Base-by-base conservation (phyloP, 2,888 invertebrate genomes). In the Hipparchia sbordonii region DNA sequence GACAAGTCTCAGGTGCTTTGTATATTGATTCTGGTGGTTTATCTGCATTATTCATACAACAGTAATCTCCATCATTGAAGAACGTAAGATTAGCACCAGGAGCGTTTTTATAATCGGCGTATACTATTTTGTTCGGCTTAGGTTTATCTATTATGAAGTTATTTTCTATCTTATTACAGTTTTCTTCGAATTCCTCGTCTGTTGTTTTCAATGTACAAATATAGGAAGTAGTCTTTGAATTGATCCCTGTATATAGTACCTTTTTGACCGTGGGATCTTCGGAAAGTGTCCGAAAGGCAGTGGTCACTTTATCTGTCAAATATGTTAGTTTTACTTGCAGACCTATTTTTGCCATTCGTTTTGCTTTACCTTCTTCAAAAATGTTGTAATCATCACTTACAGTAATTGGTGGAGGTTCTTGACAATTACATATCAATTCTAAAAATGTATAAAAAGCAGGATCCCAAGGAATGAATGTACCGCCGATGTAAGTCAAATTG, bases 191-290 rank as follows among this genome's bases (percentile, higher is more conserved):
- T 57, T 82, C 80, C 81, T 89, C 88, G 69, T 92, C 92, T 0
- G 90, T 89, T 1, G 91, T 92, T 78, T 93, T 93, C 81, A 91
- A 81, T 3, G 89, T 93, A 73, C 93, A 93, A 69, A 93, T 90
- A 62, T 87, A 92, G 2, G 93, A 93, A 0, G 92, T 92, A 0
- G 85, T 87, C 85, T 90, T 92, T 0, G 89, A 89, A 79, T 93
- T 92, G 23, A 91, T 84, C 12, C 93, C 93, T 1, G 92, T 93
- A 70, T 93, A 93, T 2, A 93, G 80, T 73, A 82, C 87, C 81
- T 92, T 93, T 72, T 85, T 91, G 6, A 88, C 75, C 2, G 78
- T 60, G n/a, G 89, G 85, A 76, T 93, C 92, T 81, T 93, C 93
- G 0, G 92, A 88, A 6, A 93, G 84, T 23, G 92, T 90, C 9